Conservation (phyloP, 2,113 vertebrate genomes). For the Bos indicus region DNA sequence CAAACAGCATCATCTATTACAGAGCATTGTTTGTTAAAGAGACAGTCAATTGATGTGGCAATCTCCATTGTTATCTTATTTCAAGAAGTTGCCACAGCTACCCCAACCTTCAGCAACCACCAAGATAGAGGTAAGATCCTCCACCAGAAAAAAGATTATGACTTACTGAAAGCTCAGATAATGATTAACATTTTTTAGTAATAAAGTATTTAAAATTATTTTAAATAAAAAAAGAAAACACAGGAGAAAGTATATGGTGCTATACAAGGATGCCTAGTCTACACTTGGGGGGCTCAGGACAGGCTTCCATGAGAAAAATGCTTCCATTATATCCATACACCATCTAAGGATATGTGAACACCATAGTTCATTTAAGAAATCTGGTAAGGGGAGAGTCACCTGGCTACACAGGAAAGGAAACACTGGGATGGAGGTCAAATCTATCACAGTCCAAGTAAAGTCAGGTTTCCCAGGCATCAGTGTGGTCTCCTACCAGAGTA, state of each 20-base stretch:
- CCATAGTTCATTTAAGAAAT: neutral
- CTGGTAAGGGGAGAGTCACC: neutral
- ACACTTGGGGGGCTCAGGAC: neutral
- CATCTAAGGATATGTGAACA: neutral
- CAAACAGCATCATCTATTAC: neutral
- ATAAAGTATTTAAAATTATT: neutral
- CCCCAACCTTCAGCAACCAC: neutral
- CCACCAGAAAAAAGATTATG: neutral
- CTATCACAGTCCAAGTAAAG: neutral
- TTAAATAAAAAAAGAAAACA: neutral
- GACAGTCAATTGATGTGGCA: neutral
- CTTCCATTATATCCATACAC: neutral
- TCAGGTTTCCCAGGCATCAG: neutral
- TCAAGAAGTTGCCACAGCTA: neutral
- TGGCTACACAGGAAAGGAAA: neutral
- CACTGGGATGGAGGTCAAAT: neutral
- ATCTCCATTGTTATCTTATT: neutral
- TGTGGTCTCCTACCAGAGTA: neutral
- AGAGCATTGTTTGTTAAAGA: neutral
- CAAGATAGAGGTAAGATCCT: neutral
- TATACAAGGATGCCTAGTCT: neutral
- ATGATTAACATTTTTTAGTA: neutral
- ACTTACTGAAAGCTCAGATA: neutral
- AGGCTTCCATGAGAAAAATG: neutral
- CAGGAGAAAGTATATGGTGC: no score